Base-by-base conservation (phyloP, 2,113 vertebrate species). In the Geothlypis trichas region DNA sequence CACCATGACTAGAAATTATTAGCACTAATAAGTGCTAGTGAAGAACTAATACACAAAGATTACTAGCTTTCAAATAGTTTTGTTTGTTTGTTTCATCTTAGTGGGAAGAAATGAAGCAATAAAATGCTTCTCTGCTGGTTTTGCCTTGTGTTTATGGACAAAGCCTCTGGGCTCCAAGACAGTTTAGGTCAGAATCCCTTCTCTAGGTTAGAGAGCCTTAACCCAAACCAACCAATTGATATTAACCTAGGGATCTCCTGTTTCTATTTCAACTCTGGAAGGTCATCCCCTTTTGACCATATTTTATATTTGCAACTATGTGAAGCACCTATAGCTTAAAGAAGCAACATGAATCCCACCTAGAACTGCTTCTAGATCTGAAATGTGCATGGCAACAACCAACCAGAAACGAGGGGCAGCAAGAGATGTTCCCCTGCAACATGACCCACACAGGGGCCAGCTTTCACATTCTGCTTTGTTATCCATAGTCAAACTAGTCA, bases 341-440 rank as follows among this genome's bases (percentile, higher is more conserved):
- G 37, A 14, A 90, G 19, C 26, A 62, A 28, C 2, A 16, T 3
- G 10, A 94, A 80, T 18, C 55, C 42, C 1, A 4, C 14, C 47
- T 51, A 13, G 8, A 41, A 23, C 15, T 49, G 67, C 37, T 58
- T 62, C 33, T 18, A 59, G 23, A 42, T 54, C 14, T 68, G 42
- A 21, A 82, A 59, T 0, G 0, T 4, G 7, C n/a, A 10, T 2
- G 18, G 66, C 13, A 76, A 27, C 6, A 15, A 19, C 13, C 26
- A 68, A 6, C 3, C 26, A 91, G 55, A 46, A 65, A 65, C 0
- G 0, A 82, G 58, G 11, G 57, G 28, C 68, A 87, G 72, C 42
- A 58, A 24, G 24, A 69, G 42, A 35, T 18, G 33, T 17, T 28
- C 49, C n/a, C 7, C 0, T 5, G 46, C 44, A 79, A 44, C 46